Evolutionary conservation across 2,797 vertebrate species (phyloP).

Genomic region (Staurois parvus): DNA sequence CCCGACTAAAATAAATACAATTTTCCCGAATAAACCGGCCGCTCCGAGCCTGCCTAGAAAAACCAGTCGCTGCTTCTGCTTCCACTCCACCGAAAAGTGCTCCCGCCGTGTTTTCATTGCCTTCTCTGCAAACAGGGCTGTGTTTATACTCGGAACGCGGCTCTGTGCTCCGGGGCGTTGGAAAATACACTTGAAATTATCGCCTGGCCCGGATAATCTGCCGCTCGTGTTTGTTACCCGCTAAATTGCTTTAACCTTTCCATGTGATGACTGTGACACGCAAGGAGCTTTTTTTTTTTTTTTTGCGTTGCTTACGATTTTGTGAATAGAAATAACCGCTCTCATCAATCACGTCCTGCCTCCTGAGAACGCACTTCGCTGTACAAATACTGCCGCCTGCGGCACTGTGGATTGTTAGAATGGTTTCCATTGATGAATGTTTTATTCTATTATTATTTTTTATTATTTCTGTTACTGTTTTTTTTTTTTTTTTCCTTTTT

Average conservation of each 20-base stretch:
- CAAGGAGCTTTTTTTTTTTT: background rate
- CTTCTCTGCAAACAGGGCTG: background rate
- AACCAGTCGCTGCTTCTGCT: background rate
- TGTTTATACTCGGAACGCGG: conserved; percentile 2
- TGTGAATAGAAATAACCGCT: background rate
- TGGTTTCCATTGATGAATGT: background rate
- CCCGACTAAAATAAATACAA: conserved; percentile 21
- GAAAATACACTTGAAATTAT: background rate
- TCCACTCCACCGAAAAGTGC: background rate
- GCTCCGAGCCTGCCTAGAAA: background rate
- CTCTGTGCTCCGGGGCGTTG: background rate
- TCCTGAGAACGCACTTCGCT: background rate
- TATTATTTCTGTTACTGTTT: background rate
- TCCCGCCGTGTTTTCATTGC: background rate
- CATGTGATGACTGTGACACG: background rate
- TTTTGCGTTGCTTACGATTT: background rate
- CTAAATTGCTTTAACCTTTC: conserved; percentile 26
- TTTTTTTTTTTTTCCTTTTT: too few species aligned
- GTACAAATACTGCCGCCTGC: background rate
- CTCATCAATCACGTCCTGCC: conserved; percentile 2
- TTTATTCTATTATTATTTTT: background rate
- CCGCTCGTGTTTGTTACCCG: background rate
- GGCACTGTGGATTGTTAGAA: background rate
- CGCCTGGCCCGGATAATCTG: background rate
- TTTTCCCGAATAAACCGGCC: background rate